phyloP scores from a whole-genome alignment of 2,888 invertebrate species.

The Heliconius sara region DNA sequence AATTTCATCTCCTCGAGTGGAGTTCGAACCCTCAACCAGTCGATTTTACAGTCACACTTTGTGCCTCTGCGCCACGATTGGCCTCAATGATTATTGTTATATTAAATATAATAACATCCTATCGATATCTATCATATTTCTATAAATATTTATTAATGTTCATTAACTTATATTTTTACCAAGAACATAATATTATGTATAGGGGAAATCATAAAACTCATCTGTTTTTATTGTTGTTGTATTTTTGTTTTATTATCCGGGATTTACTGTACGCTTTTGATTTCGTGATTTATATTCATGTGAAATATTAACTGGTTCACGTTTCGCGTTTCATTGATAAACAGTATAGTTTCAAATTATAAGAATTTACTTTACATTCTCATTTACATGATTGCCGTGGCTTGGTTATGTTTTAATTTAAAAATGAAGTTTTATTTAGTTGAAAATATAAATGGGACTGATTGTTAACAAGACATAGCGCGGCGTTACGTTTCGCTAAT shows the following conservation, averaged over 20 bases:
- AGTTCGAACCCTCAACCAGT: too few relatives aligned
- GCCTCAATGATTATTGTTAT: too few relatives aligned
- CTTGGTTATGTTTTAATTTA: not conserved
- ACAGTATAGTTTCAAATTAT: not conserved
- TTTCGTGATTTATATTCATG: not conserved
- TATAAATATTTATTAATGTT: not conserved
- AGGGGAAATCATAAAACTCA: constrained; percentile 8
- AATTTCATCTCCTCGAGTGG: too few relatives aligned
- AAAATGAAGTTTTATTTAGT: too few relatives aligned
- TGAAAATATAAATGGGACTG: too few relatives aligned
- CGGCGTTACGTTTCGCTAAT: too few relatives aligned
- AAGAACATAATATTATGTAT: constrained; percentile 4
- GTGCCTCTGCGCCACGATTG: too few relatives aligned
- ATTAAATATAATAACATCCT: not conserved
- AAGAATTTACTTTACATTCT: not conserved
- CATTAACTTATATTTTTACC: not conserved
- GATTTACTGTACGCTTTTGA: constrained; percentile 20
- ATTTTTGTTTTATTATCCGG: constrained; percentile 20
- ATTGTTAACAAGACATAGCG: too few relatives aligned
- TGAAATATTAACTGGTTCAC: constrained; percentile 14
- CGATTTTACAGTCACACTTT: too few relatives aligned
- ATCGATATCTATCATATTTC: not conserved
- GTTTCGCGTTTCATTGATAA: constrained; percentile 15
- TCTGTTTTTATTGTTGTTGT: constrained; percentile 19
- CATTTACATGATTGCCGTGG: not conserved